Evolutionary conservation across 2,797 vertebrate genomes (phyloP), one percentile per base, ranked within the genome.

Genomic region (Spea hammondii): DNA sequence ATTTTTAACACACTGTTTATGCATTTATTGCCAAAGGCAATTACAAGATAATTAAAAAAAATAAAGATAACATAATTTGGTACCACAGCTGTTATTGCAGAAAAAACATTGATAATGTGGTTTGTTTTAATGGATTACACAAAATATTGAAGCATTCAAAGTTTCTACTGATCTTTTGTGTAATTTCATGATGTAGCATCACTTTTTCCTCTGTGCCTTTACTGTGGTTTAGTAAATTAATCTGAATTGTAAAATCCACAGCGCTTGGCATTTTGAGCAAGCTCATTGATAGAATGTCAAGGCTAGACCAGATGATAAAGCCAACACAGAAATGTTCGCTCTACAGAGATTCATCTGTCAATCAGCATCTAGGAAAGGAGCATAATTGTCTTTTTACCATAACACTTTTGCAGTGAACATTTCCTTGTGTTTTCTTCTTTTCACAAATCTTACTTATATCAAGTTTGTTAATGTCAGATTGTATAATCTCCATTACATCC

Each of bases 281-380:
- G 66, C n/a, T 51, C 14, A 51, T 53, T 51, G 50, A 70, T 79
- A 70, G 49, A 45, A 67, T 51, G 66, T 57, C 60, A 73, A 74
- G 57, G 72, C 57, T 70, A 48, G 57, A 65, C 65, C 65, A 74
- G 64, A 59, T 51, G 55, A 55, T 65, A 48, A 74, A 57, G 55
- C 55, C 78, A 69, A 66, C 53, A 65, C 14, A 74, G 70, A 79
- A 54, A 53, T 54, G 10, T 47, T 47, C 48, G 65, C 44, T 74
- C 57, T 64, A 47, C 57, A 70, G 48, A 70, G 65, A 79, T 79
- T 79, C 70, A 79, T 60, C 77, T 74, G 71, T 69, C 78, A 79
- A 64, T 79, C 71, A 79, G 45, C 60, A 8, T 11, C 54, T 67
- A 68, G 65, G 73, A 57, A 66, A 66, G 45, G 4, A 66, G 45